Evolutionary conservation across 2,888 invertebrate genomes (phyloP).

Genomic region (Tyria jacobaeae): DNA sequence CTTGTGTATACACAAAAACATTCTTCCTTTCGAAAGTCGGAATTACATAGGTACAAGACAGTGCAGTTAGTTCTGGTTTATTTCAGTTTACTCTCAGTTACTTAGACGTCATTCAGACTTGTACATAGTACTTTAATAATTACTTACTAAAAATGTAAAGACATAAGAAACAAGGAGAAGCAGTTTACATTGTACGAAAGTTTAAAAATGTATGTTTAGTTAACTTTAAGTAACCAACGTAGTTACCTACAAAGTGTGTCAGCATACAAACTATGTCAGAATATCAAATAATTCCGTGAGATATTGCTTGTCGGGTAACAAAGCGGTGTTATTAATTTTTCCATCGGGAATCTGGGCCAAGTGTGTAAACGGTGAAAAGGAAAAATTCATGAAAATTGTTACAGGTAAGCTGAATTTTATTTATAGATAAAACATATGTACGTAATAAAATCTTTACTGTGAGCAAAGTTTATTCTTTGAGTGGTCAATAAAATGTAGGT

Average conservation of each 20-base stretch:
- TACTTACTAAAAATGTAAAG: not conserved
- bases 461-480: not conserved
- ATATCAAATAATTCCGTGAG: constrained; percentile 21
- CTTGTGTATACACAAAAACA: too few species aligned
- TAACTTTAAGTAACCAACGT: not conserved
- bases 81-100: not conserved
- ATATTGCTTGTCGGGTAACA: constrained; percentile 23
- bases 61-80: too few species aligned
- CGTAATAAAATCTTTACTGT: not conserved
- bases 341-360: constrained; percentile 14
- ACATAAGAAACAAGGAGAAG: not conserved
- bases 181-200: not conserved
- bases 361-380: constrained; percentile 13
- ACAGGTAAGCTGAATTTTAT: constrained; percentile 9
- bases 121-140: too few species aligned
- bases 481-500: not conserved
- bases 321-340: constrained; percentile 27
- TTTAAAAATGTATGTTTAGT: not conserved
- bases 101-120: too few species aligned
- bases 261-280: constrained; percentile 10
- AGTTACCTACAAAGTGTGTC: constrained; percentile 5
- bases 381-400: constrained; percentile 14
- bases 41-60: too few species aligned
- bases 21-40: too few species aligned
- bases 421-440: not conserved